A percentile compares a stretch with the other conserved stretches of the same genome.
phyloP scores from a whole-genome alignment of 2,113 vertebrate genomes.

The Oxygymnocypris stewartii region DNA sequence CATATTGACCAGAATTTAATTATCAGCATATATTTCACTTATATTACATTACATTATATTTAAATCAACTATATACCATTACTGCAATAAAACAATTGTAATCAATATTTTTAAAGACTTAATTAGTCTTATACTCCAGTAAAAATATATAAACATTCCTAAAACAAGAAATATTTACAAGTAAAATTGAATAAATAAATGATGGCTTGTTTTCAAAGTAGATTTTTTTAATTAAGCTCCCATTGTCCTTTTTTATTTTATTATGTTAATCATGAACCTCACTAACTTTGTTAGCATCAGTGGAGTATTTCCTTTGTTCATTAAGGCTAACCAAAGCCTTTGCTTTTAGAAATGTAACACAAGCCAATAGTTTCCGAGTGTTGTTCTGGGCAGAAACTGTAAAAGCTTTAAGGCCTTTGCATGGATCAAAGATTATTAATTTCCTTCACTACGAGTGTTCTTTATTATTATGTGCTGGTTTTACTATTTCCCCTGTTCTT shows the following conservation, averaged over 20 bases:
- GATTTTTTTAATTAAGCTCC: too few relatives aligned
- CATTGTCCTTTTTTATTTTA: not conserved
- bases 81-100: too few relatives aligned
- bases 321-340: conserved; percentile 8
- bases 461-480: not conserved
- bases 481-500: not conserved
- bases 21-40: not conserved
- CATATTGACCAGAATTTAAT: not conserved
- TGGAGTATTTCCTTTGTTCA: not conserved
- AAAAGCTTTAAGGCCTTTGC: too few relatives aligned
- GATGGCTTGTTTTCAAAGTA: too few relatives aligned
- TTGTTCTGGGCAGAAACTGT: not conserved
- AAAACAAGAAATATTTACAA: not conserved
- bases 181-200: not conserved
- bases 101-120: too few relatives aligned
- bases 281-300: not conserved
- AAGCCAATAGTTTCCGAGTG: not conserved
- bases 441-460: not conserved
- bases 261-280: not conserved
- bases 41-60: too few relatives aligned
- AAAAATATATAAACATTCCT: not conserved
- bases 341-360: not conserved
- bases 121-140: not conserved
- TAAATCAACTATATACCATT: too few relatives aligned
- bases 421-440: conserved; percentile 37